Percentiles rank a stretch among this genome's conserved stretches.
Conservation (phyloP, 2,113 vertebrate species). For the Heteronetta atricapilla region DNA sequence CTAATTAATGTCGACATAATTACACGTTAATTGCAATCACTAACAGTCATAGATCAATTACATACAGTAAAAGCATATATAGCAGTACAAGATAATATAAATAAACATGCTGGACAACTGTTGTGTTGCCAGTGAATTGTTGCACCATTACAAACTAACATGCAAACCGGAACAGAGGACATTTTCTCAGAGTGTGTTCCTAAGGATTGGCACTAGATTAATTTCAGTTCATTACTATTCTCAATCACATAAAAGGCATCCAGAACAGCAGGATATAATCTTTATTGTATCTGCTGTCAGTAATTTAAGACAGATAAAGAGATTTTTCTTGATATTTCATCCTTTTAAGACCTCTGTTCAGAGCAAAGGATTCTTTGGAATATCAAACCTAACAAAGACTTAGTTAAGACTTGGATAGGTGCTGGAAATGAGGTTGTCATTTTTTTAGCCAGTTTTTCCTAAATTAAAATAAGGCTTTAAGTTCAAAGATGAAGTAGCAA, state of each 20-base stretch:
- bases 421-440: background rate
- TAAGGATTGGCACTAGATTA: background rate
- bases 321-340: background rate
- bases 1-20: background rate
- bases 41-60: background rate
- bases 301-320: background rate
- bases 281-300: background rate
- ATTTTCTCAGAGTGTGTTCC: background rate
- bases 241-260: background rate
- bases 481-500: slow-evolving; percentile 37
- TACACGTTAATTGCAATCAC: background rate
- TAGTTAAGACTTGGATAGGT: background rate
- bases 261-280: background rate
- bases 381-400: background rate
- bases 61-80: background rate
- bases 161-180: background rate
- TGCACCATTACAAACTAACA: background rate
- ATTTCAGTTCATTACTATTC: background rate
- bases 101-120: background rate
- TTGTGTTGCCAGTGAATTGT: background rate
- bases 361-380: background rate
- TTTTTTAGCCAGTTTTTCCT: slow-evolving; percentile 18
- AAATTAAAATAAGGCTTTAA: background rate
- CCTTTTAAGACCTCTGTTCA: background rate
- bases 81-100: background rate